Evolutionary conservation across 2,113 vertebrate genomes (phyloP).

Genomic region (Willisornis vidua): DNA sequence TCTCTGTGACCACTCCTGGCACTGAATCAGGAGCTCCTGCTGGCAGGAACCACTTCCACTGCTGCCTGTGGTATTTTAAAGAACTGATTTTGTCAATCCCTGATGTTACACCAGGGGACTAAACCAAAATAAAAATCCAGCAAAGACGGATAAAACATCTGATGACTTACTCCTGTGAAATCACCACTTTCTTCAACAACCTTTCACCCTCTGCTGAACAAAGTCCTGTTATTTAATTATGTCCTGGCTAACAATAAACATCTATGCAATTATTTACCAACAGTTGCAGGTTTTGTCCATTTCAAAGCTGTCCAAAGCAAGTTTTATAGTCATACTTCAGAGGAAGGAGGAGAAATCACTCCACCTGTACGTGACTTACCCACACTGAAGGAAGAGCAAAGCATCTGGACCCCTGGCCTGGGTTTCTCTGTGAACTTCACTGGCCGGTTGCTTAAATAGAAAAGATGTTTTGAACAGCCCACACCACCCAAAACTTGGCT

Average conservation of each 20-base stretch:
- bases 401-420: slow-evolving; percentile 92
- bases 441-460: slow-evolving; percentile 83
- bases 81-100: background rate
- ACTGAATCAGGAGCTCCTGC: background rate
- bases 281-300: background rate
- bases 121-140: background rate
- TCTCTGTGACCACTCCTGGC: background rate
- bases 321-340: background rate
- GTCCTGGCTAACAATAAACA: background rate
- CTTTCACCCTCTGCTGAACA: background rate
- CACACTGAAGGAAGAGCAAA: slow-evolving; percentile 96
- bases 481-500: background rate
- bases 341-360: background rate
- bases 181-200: background rate
- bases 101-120: background rate
- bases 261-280: background rate
- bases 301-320: background rate
- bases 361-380: slow-evolving; percentile 74
- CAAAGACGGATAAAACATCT: background rate
- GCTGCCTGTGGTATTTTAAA: no score
- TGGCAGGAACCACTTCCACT: background rate
- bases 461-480: background rate
- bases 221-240: background rate
- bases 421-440: slow-evolving; percentile 94
- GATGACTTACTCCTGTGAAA: background rate